These are phyloP conservation scores for Anseranas semipalmata DNA, from an alignment of 2,113 vertebrate genomes.

Conservation along the genomic window DNA sequence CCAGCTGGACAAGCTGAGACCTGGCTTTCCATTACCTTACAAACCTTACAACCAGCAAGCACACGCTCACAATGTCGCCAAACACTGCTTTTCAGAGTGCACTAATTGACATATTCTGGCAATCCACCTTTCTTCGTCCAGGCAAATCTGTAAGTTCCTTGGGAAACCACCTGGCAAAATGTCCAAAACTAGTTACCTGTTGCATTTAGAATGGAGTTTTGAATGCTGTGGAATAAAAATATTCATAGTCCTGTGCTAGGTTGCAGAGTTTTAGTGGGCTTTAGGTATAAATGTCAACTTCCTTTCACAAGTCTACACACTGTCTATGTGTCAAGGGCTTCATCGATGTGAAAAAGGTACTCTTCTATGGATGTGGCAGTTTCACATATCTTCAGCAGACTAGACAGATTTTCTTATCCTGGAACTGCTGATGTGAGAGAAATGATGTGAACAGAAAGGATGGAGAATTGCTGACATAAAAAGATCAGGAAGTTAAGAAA, in stretches of 20 bases:
- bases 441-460: neutral
- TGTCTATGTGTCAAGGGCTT: neutral
- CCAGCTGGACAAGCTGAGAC: neutral
- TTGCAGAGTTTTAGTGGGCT: neutral
- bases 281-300: neutral
- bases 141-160: neutral
- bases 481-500: neutral
- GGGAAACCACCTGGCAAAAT: neutral
- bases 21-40: neutral
- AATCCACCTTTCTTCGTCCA: neutral
- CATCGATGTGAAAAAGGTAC: fast-evolving
- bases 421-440: neutral
- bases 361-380: neutral
- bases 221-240: neutral
- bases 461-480: neutral
- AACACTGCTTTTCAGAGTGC: neutral
- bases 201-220: neutral
- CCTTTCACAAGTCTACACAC: neutral
- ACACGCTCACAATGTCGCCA: neutral
- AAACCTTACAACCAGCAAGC: neutral
- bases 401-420: neutral
- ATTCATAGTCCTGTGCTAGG: neutral
- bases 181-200: neutral
- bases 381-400: neutral
- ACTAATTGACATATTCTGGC: neutral